Evolutionary conservation across 2,797 vertebrate genomes (phyloP), one percentile per base, ranked within the genome.

Genomic region (Liparis tanakae): DNA sequence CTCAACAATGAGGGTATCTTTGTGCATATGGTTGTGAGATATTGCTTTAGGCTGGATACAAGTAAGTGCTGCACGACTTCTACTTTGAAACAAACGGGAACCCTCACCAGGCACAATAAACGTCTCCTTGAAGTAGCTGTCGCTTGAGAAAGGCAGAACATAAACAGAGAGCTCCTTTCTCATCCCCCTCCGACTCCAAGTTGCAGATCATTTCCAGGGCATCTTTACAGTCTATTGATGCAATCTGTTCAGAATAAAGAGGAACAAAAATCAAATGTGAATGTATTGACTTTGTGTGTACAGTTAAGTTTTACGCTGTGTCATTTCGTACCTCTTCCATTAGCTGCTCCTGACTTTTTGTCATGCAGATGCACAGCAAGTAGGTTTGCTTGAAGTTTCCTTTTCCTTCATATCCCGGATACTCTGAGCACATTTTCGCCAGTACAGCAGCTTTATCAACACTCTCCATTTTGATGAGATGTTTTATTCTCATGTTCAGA

Each of bases 191-290:
- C 2, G 98, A 99, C 92, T 99, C 98, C 74, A 99, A 93, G 91
- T 99, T 99, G 93, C 98, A 99, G 82, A 99, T 99, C 98, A 99
- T 99, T 92, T 99, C 98, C 81, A 99, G 93, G 67, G 98, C 98
- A 92, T 99, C 98, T 94, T 99, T 99, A 88, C 98, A 99, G 93
- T 99, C 98, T 89, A 99, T 96, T 84, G 97, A 89, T 10, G 92
- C 87, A 84, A 95, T 94, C 94, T 95, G n/a, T 44, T 4, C n/a
- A 41, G 44, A 20, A 63, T 12, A 62, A 33, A 59, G 5, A 82
- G 80, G 14, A 55, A 0, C 25, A 41, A 69, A 0, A 44, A 70
- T n/a, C n/a, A 68, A 0, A 48, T 41, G 39, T 14, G 39, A 41
- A 41, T 2, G 13, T n/a, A 2, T 41, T 43, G 2, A 18, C 7